Evolutionary conservation across 2,888 invertebrate species (phyloP), one percentile per base, ranked within the genome.

Genomic region (Drosophila mulleri): DNA sequence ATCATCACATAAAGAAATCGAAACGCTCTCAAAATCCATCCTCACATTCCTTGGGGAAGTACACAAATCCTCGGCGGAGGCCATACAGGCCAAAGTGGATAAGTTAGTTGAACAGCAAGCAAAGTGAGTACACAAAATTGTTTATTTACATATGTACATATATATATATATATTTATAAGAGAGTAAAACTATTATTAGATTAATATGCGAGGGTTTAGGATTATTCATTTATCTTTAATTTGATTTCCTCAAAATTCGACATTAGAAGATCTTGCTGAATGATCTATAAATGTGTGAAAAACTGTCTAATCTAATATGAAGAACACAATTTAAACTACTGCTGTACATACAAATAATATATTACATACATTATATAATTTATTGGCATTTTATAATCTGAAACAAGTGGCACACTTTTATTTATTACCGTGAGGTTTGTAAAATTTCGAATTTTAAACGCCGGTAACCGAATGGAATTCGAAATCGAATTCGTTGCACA

Each of bases 51-150:
- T 97, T 89, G 94, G 94, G 90, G 95, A 94, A 83, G 95, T 95
- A 78, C 95, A 96, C 85, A 94, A 95, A 76, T 94, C 95, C 62
- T 95, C 96, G 70, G 96, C 96, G 41, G 94, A 94, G 67, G 95
- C 95, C 35, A 95, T 96, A 26, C 94, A 95, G 82, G 95, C 94
- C 83, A 95, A 95, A 92, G 94, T 96, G 90, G 95, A 95, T 79
- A 95, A 96, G 83, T 93, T 97, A 65, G 94, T 95, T 78, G 94
- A 95, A 69, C 94, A 95, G 62, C 96, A 96, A 93, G 95, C 96
- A 91, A 94, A 94, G 95, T 96, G 86, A 94, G 94, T 93, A 88
- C 44, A 37, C 0, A 3, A 44, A 37, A 41, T 2, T 18, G 12
- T 39, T 16, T 16, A 54, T 45, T 18, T 29, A 39, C n/a, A n/a